Conservation (phyloP, 2,888 invertebrate genomes). For the Portevinia maculata region DNA sequence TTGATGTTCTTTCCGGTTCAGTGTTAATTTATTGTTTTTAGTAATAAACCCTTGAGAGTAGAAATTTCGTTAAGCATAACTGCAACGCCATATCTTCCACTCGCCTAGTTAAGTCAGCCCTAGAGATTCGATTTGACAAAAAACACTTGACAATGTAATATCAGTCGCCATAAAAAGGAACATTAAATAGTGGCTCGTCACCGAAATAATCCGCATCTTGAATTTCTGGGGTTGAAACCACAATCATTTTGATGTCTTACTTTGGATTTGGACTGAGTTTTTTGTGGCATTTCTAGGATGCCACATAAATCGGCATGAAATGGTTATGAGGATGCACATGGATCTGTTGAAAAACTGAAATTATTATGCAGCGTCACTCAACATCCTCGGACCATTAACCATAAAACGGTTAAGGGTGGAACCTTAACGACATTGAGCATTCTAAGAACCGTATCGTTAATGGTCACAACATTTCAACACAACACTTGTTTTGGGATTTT, state of each 20-base stretch:
- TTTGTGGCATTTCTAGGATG: constrained; percentile 53
- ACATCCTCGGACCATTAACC: constrained; percentile 72
- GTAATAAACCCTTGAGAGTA: constrained; percentile 48
- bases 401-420: constrained; percentile 69
- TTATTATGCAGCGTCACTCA: constrained; percentile 73
- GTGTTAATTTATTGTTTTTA: constrained; percentile 66
- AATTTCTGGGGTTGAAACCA: constrained; percentile 62
- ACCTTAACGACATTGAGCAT: constrained; percentile 53
- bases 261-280: constrained; percentile 31
- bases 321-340: constrained; percentile 62
- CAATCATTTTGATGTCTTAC: constrained; percentile 63
- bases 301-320: constrained; percentile 61
- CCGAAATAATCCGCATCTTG: constrained; percentile 60
- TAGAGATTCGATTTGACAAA: constrained; percentile 47
- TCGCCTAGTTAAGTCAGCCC: constrained; percentile 46
- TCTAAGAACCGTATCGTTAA: constrained; percentile 41
- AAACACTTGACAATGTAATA: constrained; percentile 63
- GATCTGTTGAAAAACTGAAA: constrained; percentile 60
- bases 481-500: constrained; percentile 72
- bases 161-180: constrained; percentile 59
- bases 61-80: constrained; percentile 18
- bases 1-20: constrained; percentile 68
- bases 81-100: constrained; percentile 66
- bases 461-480: constrained; percentile 69
- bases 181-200: constrained; percentile 68